Evolutionary conservation across 1,140 invertebrate species (phyloP).

Genomic region (Nomia melanderi): DNA sequence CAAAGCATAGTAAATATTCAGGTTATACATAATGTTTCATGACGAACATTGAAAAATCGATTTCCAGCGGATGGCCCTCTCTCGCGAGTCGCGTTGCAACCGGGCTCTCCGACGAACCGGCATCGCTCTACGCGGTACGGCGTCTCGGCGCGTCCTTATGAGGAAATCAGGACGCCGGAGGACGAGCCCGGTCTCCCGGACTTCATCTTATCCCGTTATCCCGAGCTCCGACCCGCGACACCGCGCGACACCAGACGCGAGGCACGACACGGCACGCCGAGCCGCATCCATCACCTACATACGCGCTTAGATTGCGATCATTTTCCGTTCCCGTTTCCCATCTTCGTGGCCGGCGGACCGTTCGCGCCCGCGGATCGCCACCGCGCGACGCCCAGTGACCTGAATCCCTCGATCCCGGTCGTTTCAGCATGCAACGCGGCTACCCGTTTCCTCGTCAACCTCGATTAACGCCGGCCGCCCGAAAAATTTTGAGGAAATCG

Average conservation of each 20-base stretch:
- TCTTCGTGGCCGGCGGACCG: constrained; percentile 21
- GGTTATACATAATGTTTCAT: no score
- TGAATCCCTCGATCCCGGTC: background rate
- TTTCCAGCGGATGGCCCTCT: no score
- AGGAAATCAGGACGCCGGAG: constrained; percentile 54
- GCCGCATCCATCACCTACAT: constrained; percentile 61
- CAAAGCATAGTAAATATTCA: no score
- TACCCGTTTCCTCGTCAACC: constrained; percentile 15
- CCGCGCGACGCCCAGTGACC: constrained; percentile 16
- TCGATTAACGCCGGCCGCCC: constrained; percentile 5
- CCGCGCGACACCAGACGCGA: background rate
- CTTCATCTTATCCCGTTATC: constrained; percentile 55
- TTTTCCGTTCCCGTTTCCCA: constrained; percentile 56
- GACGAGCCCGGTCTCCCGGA: constrained; percentile 47
- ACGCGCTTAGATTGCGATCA: constrained; percentile 56
- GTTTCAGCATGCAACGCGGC: no score
- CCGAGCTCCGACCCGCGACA: constrained; percentile 37
- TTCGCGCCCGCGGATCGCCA: constrained; percentile 11
- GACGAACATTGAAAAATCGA: no score
- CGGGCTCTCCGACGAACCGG: background rate
- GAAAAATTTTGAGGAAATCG: constrained; percentile 23
- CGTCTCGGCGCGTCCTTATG: constrained; percentile 44
- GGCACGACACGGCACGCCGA: background rate
- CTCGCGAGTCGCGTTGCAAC: no score
- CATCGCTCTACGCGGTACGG: background rate